phyloP scores from a whole-genome alignment of 2,888 invertebrate genomes.

The Drosophila sordidapex region DNA sequence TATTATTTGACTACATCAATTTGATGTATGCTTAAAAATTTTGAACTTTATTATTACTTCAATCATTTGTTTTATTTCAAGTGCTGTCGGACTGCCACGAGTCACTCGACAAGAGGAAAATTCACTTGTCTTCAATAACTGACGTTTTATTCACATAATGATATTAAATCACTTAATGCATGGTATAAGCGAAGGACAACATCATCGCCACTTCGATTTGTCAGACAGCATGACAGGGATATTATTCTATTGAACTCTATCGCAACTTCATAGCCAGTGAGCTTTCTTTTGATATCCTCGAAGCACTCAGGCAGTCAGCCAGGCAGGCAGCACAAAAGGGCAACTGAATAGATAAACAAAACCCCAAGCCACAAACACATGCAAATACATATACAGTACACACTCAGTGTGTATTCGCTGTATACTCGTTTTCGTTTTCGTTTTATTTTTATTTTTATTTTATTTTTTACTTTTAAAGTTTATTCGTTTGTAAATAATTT shows the following conservation, averaged over 20 bases:
- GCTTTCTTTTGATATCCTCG: constrained; percentile 54
- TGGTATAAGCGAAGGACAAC: not conserved
- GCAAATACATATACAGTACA: constrained; percentile 44
- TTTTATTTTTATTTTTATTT: not conserved
- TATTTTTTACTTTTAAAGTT: constrained; percentile 64
- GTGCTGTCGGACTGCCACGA: not conserved
- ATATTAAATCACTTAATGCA: constrained; percentile 10
- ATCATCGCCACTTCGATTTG: not conserved
- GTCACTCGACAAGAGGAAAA: not conserved
- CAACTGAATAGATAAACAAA: constrained; percentile 56
- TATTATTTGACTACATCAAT: not conserved
- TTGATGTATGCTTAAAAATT: not conserved
- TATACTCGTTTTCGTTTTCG: not conserved
- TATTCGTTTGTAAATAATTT: constrained; percentile 79
- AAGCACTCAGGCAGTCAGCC: constrained; percentile 6
- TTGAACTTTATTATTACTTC: not conserved
- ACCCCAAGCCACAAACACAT: constrained; percentile 57
- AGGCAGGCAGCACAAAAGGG: constrained; percentile 48
- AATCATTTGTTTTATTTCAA: not conserved
- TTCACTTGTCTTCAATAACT: not conserved
- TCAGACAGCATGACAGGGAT: constrained; percentile 29
- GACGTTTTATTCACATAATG: not conserved
- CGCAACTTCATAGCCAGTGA: constrained; percentile 52
- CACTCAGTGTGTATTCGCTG: constrained; percentile 9
- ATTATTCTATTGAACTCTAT: constrained; percentile 39